A percentile compares a stretch with the other conserved stretches of the same genome.
Conservation (phyloP, 2,113 vertebrate genomes). For the Larimichthys polyactis region DNA sequence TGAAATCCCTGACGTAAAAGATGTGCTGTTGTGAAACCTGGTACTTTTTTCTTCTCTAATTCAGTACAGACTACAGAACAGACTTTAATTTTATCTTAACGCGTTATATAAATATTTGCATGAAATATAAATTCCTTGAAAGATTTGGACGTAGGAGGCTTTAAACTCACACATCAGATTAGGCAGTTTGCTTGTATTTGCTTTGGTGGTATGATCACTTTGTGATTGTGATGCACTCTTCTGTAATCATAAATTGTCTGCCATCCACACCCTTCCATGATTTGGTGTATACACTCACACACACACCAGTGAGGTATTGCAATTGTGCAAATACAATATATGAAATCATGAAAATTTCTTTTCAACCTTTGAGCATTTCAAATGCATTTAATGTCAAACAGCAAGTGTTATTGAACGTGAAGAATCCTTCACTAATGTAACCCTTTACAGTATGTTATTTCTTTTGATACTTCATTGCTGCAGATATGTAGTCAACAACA, state of each 20-base stretch:
- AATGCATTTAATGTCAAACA: background rate
- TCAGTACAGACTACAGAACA: background rate
- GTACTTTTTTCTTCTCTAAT: conserved; percentile 28
- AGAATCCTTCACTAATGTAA: background rate
- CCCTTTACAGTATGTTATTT: background rate
- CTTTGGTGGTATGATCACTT: background rate
- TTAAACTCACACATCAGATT: too few relatives aligned
- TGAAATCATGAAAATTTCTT: conserved; percentile 1
- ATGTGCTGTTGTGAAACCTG: conserved; percentile 48
- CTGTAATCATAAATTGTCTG: conserved; percentile 25
- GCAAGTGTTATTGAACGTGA: background rate
- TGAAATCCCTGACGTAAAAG: conserved; percentile 30
- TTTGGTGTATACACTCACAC: conserved; percentile 12
- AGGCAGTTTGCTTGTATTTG: background rate
- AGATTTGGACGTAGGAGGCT: background rate
- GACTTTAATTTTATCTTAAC: too few relatives aligned
- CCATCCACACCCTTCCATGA: conserved; percentile 12
- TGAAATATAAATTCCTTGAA: background rate
- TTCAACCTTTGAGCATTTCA: too few relatives aligned
- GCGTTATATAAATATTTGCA: conserved; percentile 13
- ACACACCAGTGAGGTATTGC: conserved; percentile 22
- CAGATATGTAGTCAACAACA: background rate
- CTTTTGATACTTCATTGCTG: background rate
- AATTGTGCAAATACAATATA: conserved; percentile 6
- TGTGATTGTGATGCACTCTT: conserved; percentile 19